These are phyloP conservation scores for Sternarchorhynchus goeldii DNA, from an alignment of 2,797 vertebrate species.

Conservation along the genomic window DNA sequence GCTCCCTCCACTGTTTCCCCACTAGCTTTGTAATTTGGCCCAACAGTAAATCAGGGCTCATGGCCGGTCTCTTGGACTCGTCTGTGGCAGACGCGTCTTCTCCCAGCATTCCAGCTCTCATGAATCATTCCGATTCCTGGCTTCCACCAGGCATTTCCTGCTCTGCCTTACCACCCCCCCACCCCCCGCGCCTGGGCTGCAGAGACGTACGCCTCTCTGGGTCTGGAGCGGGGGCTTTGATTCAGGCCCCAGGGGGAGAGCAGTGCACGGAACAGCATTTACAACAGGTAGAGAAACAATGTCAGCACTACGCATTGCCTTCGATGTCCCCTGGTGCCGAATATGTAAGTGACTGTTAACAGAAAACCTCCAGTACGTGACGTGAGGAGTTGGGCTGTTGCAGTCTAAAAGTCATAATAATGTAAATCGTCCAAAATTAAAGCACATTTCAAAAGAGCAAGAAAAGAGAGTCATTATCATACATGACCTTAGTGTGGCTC, in stretches of 20 bases:
- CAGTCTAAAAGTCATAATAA: slow-evolving; percentile 35
- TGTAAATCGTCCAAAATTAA: slow-evolving; percentile 36
- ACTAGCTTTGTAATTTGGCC: slow-evolving; percentile 90
- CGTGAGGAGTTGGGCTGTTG: slow-evolving; percentile 1
- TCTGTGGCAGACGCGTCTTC: slow-evolving; percentile 76
- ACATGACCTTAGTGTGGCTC: slow-evolving; percentile 22
- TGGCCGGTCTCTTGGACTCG: slow-evolving; percentile 88
- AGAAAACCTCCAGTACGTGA: slow-evolving; percentile 17
- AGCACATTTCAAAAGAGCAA: slow-evolving; percentile 30
- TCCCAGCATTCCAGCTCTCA: slow-evolving; percentile 88
- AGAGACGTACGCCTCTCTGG: slow-evolving; percentile 77
- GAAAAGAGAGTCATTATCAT: slow-evolving; percentile 37
- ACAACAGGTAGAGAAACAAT: too few relatives aligned
- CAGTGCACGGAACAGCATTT: slow-evolving; percentile 18
- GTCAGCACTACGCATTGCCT: neutral
- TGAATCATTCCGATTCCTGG: slow-evolving; percentile 97
- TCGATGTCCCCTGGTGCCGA: neutral
- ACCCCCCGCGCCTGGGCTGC: slow-evolving; percentile 62
- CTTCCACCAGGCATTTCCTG: slow-evolving; percentile 98
- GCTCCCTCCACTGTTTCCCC: slow-evolving; percentile 91
- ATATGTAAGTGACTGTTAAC: neutral
- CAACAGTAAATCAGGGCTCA: slow-evolving; percentile 98
- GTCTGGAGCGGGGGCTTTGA: slow-evolving; percentile 26
- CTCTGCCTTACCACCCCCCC: slow-evolving; percentile 66
- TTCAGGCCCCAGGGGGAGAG: slow-evolving; percentile 39